phyloP scores from a whole-genome alignment of 2,113 vertebrate genomes.

The Leptocoma aspasia region DNA sequence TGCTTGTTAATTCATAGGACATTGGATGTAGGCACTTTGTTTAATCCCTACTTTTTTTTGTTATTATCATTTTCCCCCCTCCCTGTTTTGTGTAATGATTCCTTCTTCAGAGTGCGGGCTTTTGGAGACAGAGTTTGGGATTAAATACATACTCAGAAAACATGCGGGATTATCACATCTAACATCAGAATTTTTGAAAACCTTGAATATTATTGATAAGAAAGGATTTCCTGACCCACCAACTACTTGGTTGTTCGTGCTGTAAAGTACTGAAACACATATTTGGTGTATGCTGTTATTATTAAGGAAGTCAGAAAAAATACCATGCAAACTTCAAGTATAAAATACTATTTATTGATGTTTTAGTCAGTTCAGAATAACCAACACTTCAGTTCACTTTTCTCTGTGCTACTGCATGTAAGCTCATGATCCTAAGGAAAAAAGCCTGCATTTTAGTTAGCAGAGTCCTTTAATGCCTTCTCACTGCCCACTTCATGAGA shows the following conservation, averaged over 20 bases:
- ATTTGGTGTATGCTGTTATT: too few species aligned
- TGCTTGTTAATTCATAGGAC: not conserved
- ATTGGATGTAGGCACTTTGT: accelerated
- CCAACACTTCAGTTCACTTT: too few species aligned
- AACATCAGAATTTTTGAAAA: not conserved
- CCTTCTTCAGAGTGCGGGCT: not conserved
- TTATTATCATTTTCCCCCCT: not conserved
- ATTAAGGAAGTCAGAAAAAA: too few species aligned
- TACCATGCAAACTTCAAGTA: too few species aligned
- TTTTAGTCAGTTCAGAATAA: too few species aligned
- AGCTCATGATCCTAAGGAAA: too few species aligned
- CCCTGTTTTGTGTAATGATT: not conserved
- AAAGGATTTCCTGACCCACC: not conserved
- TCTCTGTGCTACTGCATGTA: too few species aligned
- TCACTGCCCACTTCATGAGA: not conserved
- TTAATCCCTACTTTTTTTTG: not conserved
- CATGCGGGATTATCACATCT: not conserved
- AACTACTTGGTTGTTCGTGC: not conserved
- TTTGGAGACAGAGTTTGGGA: not conserved
- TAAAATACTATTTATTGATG: too few species aligned
- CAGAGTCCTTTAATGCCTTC: not conserved
- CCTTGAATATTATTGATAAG: not conserved
- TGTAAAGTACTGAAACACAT: not conserved
- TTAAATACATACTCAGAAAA: not conserved
- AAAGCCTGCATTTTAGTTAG: not conserved